Base-by-base conservation (phyloP, 1,140 invertebrate genomes). In the Lanistes nyassanus region DNA sequence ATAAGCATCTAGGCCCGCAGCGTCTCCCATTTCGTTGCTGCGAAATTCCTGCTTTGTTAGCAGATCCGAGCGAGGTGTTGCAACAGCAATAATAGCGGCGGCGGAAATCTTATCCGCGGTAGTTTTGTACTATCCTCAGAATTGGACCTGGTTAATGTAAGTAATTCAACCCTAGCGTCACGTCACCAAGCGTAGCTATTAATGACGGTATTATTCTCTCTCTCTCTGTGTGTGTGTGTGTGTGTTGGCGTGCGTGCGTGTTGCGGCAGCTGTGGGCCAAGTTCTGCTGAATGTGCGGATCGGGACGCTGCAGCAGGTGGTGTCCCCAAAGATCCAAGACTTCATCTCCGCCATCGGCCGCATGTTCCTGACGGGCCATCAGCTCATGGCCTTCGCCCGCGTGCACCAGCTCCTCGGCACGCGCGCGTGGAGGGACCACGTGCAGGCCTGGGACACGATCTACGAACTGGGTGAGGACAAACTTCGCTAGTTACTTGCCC, bases 351-450 rank as follows among this genome's bases (percentile, higher is more conserved):
- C 82, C 19, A 79, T 83, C 11, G 82, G 78, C 21, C 76, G 72
- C 26, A 82, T 83, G 82, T 81, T 82, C 72, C 73, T 79, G 36
- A 83, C 82, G 0, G 81, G 83, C 0, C 81, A 83, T 31, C 79
- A 85, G 68, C 72, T 85, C 34, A 80, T 82, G 66, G 79, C 78
- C 66, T 83, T 80, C 64, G 80, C 79, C 68, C 82, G 75, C 34
- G 53, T 83, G 5, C 82, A 85, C 66, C 79, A 81, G 58, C 58
- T 79, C 19, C 66, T 85, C 9, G 76, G 80, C 36, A 83, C 82
- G 26, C 80, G 79, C 60, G 74, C 76, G n/a, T 85, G 82, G 82
- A 76, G 72, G 36, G 74, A 77, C 16, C 82, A 83, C 70, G 83
- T 83, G 23, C 66, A 82, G 47, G 75, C 82, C 6, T 82, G 79